These are phyloP conservation scores for Phoxinus phoxinus DNA, from an alignment of 2,113 vertebrate genomes.

Conservation along the genomic window DNA sequence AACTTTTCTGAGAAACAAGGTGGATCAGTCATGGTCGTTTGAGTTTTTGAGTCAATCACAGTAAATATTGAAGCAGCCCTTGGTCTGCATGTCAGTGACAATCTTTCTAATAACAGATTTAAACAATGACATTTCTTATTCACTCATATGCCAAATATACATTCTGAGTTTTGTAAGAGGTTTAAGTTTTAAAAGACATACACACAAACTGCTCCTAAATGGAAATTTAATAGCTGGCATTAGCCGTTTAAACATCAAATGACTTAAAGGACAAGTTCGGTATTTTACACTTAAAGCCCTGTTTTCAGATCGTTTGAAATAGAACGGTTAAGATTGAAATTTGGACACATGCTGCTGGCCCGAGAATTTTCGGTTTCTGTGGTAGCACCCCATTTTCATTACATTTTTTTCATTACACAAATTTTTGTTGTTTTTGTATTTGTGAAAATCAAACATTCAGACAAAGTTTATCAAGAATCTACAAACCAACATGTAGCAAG, in stretches of 20 bases:
- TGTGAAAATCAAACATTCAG: background rate
- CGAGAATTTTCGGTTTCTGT: too few relatives aligned
- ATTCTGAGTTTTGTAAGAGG: background rate
- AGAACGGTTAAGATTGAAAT: too few relatives aligned
- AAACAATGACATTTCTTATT: background rate
- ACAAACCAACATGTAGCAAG: background rate
- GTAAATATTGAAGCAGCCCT: background rate
- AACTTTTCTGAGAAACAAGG: slow-evolving; percentile 15
- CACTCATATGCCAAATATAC: background rate
- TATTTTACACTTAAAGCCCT: too few relatives aligned
- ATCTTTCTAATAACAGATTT: slow-evolving; percentile 22
- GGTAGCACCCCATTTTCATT: too few relatives aligned
- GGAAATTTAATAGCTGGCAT: background rate
- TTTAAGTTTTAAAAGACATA: background rate
- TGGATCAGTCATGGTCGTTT: background rate
- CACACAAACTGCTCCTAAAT: background rate
- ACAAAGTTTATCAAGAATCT: background rate
- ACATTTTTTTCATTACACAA: background rate
- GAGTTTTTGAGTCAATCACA: slow-evolving; percentile 17
- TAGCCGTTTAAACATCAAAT: background rate
- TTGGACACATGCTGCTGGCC: too few relatives aligned
- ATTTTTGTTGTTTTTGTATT: background rate
- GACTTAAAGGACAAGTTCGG: too few relatives aligned
- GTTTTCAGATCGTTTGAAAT: too few relatives aligned
- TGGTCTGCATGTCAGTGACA: slow-evolving; percentile 1